Evolutionary conservation across 2,797 vertebrate genomes (phyloP), one percentile per base, ranked within the genome.

Genomic region (Gymnoscopelus microlampas): DNA sequence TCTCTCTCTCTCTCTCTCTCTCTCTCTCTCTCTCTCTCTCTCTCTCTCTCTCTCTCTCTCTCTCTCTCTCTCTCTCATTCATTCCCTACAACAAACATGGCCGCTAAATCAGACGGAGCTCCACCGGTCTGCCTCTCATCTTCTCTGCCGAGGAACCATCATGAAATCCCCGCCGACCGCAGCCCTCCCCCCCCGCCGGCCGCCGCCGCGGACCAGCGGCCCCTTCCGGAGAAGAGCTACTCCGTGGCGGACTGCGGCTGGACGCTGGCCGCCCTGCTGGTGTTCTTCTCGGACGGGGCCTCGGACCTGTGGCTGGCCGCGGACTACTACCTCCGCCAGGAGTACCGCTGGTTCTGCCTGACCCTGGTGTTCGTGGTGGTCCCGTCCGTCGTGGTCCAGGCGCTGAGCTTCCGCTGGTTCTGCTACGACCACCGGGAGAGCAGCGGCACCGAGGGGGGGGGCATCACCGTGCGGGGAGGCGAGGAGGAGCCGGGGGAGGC

Each of bases 271-370:
- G 95, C 96, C 71, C 94, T 99, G 67, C 81, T 98, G 79, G 96
- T 99, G 74, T 97, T 97, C 94, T 98, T 99, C 94, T 97, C 96
- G 90, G 96, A 99, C 94, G 97, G 96, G 66, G 96, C 97, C 89
- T 96, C 96, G 77, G 97, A 98, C 96, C 96, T 99, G 96, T 98
- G 97, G 96, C 96, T 99, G 94, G 94, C 95, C 71, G 97, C 95
- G 82, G 95, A 97, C 89, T 98, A 98, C 93, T 98, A 97, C 94
- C 93, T 96, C 74, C 82, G 91, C 85, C 90, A 91, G 77, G 77
- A 95, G 81, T 93, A 82, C 85, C 93, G 89, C 94, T 96, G 91
- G 92, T 99, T 98, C 88, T 95, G 95, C 12, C 93, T 96, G 85
- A 99, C 97, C 63, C 90, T 98, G 80, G 94, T 97, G 75, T 97